phyloP scores from a whole-genome alignment of 1,140 invertebrate genomes.

The Trichoplusia ni region DNA sequence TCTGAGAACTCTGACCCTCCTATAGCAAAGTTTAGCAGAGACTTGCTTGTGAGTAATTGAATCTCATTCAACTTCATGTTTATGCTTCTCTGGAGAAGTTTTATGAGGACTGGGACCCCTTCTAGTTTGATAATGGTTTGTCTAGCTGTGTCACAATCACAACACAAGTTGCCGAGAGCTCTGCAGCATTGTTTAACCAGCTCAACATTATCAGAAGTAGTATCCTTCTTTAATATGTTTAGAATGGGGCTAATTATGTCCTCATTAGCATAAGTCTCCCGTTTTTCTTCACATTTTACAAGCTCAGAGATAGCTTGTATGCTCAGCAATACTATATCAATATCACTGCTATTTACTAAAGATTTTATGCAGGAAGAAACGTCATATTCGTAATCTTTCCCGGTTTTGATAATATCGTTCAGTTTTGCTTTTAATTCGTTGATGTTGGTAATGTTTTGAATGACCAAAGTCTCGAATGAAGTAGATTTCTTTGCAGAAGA shows the following conservation, averaged over 20 bases:
- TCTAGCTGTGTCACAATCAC: constrained; percentile 89
- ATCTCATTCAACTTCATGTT: constrained; percentile 60
- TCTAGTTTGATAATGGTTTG: constrained; percentile 84
- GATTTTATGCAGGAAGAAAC: constrained; percentile 67
- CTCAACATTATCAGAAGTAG: constrained; percentile 76
- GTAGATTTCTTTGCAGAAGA: constrained; percentile 61
- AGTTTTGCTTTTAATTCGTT: constrained; percentile 69
- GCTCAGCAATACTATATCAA: constrained; percentile 65
- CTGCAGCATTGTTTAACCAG: constrained; percentile 87
- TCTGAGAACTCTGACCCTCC: constrained; percentile 86
- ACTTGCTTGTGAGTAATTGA: constrained; percentile 77
- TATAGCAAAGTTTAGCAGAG: constrained; percentile 90
- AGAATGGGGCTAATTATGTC: constrained; percentile 83
- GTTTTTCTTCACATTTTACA: constrained; percentile 86
- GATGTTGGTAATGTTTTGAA: constrained; percentile 62
- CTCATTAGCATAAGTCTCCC: constrained; percentile 84
- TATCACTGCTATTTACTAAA: constrained; percentile 60
- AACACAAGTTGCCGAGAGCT: constrained; percentile 93
- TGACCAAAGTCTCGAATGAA: constrained; percentile 65
- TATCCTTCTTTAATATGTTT: constrained; percentile 73
- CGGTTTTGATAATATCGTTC: constrained; percentile 64
- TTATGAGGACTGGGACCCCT: constrained; percentile 82
- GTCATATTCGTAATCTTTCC: constrained; percentile 69
- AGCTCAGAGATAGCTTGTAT: constrained; percentile 88
- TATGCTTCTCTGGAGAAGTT: constrained; percentile 66